phyloP scores from a whole-genome alignment of 2,888 invertebrate genomes.

The Epirrhoe alternata region DNA sequence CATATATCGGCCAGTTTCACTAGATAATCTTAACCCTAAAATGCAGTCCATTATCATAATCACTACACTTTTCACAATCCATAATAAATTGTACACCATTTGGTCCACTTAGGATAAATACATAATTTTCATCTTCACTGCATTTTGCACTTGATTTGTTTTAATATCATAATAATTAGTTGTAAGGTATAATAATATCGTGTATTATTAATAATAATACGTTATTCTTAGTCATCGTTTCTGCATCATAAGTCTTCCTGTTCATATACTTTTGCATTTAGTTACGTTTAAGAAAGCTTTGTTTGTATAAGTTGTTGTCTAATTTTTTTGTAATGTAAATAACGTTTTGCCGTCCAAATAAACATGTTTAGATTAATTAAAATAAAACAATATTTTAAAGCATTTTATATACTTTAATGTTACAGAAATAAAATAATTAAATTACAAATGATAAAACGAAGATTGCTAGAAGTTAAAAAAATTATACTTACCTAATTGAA shows the following conservation, averaged over 20 bases:
- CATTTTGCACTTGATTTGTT: conserved; percentile 33
- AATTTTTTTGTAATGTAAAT: conserved; percentile 63
- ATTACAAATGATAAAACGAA: background rate
- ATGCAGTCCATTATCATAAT: conserved; percentile 35
- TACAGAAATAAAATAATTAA: conserved; percentile 6
- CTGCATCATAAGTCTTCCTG: conserved; percentile 74
- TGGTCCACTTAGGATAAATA: conserved; percentile 19
- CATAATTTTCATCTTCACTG: conserved; percentile 24
- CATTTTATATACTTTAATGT: conserved; percentile 2
- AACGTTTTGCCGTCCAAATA: conserved; percentile 75
- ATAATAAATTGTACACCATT: conserved; percentile 26
- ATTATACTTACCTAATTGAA: background rate
- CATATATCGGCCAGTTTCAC: conserved; percentile 4
- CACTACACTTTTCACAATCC: conserved; percentile 22
- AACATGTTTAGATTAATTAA: conserved; percentile 43
- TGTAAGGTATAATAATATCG: conserved; percentile 37
- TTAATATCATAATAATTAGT: conserved; percentile 33
- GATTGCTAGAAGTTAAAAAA: conserved; percentile 31
- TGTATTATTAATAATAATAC: conserved; percentile 49
- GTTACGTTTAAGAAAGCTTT: conserved; percentile 70
- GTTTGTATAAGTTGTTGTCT: conserved; percentile 49
- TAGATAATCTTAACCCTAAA: conserved; percentile 24
- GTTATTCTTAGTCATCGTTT: conserved; percentile 62
- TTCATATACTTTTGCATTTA: conserved; percentile 80
- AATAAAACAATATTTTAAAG: conserved; percentile 6